Conservation (phyloP, 2,797 vertebrate genomes). For the Onychomys leucogaster region DNA sequence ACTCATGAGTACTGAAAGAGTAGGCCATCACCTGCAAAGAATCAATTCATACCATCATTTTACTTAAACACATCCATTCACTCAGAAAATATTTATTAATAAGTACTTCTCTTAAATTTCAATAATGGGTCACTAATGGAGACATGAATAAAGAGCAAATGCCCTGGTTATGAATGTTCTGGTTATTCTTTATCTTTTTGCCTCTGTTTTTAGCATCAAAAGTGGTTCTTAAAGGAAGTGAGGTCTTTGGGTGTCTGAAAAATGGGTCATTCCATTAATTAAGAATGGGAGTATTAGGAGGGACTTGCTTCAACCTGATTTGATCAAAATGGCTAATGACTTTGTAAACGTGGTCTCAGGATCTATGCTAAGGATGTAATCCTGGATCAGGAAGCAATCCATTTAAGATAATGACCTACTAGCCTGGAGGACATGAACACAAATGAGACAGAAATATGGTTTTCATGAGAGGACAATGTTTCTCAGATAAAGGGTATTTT, state of each 20-base stretch:
- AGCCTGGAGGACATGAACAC: slow-evolving; percentile 59
- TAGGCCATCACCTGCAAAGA: background rate
- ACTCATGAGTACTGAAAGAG: background rate
- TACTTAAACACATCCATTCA: slow-evolving; percentile 14
- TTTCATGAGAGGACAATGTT: slow-evolving; percentile 60
- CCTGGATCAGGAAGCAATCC: slow-evolving; percentile 68
- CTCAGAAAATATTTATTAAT: background rate
- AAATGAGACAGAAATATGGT: background rate
- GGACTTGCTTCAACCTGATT: slow-evolving; percentile 81
- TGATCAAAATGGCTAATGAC: slow-evolving; percentile 87
- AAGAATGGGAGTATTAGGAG: slow-evolving; percentile 66
- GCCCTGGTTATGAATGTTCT: slow-evolving; percentile 68
- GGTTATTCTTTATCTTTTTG: slow-evolving; percentile 61
- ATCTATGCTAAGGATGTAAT: slow-evolving; percentile 78
- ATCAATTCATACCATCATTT: background rate
- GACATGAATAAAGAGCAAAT: slow-evolving; percentile 9
- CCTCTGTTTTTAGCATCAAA: slow-evolving; percentile 83
- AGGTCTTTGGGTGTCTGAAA: slow-evolving; percentile 83
- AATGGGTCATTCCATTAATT: slow-evolving; percentile 87
- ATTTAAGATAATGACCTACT: slow-evolving; percentile 69
- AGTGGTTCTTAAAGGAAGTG: slow-evolving; percentile 63
- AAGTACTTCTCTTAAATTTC: slow-evolving; percentile 22
- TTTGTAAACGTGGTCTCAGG: slow-evolving; percentile 84
- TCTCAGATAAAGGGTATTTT: background rate
- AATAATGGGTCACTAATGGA: background rate